Percentiles rank a stretch among this genome's conserved stretches.
These are phyloP conservation scores for Varanus komodoensis DNA, from an alignment of 2,113 vertebrate species.

Conservation along the genomic window DNA sequence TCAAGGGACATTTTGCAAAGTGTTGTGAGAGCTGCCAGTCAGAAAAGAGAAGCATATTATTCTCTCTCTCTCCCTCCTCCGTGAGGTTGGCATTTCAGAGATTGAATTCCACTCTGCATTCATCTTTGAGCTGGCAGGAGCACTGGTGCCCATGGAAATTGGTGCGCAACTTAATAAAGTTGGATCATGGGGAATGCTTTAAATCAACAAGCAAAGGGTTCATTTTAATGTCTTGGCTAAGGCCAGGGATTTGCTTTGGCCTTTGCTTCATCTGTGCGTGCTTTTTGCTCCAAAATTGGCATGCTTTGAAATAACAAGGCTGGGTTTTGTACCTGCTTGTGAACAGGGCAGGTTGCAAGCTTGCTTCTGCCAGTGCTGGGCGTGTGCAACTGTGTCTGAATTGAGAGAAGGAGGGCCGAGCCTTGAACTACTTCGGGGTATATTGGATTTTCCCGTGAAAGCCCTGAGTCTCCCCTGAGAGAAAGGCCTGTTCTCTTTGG, in stretches of 20 bases:
- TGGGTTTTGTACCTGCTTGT: not conserved
- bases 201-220: not conserved
- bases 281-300: not conserved
- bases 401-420: not conserved
- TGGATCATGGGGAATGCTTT: constrained; percentile 10
- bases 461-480: not conserved
- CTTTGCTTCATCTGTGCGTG: not conserved
- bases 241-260: not conserved
- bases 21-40: not conserved
- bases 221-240: not conserved
- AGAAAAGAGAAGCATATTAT: not conserved
- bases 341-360: not conserved
- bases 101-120: constrained; percentile 18
- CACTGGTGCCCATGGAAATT: constrained; percentile 19
- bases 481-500: not conserved
- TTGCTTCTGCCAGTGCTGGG: not conserved
- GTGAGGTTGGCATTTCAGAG: constrained; percentile 28
- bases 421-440: not conserved
- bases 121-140: constrained; percentile 23
- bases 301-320: not conserved
- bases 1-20: not conserved
- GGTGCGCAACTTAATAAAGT: constrained; percentile 9
- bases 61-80: not conserved
- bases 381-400: too few species aligned
- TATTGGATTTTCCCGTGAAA: not conserved